Evolutionary conservation across 1,140 invertebrate genomes (phyloP).

Genomic region (Latrodectus geometricus): DNA sequence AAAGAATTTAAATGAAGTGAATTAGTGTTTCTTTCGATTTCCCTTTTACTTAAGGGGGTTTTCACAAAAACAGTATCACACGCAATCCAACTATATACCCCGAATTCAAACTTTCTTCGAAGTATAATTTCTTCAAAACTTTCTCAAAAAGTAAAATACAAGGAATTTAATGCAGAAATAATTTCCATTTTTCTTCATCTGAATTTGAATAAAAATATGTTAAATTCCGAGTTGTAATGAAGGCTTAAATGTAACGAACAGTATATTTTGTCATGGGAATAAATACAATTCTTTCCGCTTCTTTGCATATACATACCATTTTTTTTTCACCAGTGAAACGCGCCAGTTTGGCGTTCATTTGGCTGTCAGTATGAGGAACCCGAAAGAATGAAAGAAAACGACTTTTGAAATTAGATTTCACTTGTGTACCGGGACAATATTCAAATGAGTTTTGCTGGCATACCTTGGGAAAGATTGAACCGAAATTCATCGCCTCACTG

Average conservation of each 20-base stretch:
- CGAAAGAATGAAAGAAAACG: constrained; percentile 11
- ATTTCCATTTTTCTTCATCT: constrained; percentile 12
- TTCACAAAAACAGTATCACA: not conserved
- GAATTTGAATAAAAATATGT: not conserved
- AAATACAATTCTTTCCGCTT: not conserved
- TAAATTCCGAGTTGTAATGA: not conserved
- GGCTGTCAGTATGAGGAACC: constrained; percentile 5
- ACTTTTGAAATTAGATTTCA: constrained; percentile 27
- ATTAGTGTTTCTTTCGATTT: not conserved
- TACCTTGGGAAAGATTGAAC: not conserved
- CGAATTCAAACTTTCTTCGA: too few relatives aligned
- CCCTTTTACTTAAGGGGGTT: not conserved
- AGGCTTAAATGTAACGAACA: not conserved
- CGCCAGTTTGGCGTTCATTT: not conserved
- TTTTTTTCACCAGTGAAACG: not conserved
- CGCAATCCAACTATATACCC: not conserved
- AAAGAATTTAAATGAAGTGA: not conserved
- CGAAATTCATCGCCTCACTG: constrained; percentile 28
- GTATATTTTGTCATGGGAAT: not conserved
- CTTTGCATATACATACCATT: constrained; percentile 22
- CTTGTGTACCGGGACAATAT: constrained; percentile 25
- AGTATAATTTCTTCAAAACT: not conserved
- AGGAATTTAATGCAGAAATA: constrained; percentile 11
- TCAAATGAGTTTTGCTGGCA: constrained; percentile 30
- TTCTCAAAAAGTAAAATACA: not conserved